Base-by-base conservation (phyloP, 2,797 vertebrate species). In the Enteromius thamalakanensis region DNA sequence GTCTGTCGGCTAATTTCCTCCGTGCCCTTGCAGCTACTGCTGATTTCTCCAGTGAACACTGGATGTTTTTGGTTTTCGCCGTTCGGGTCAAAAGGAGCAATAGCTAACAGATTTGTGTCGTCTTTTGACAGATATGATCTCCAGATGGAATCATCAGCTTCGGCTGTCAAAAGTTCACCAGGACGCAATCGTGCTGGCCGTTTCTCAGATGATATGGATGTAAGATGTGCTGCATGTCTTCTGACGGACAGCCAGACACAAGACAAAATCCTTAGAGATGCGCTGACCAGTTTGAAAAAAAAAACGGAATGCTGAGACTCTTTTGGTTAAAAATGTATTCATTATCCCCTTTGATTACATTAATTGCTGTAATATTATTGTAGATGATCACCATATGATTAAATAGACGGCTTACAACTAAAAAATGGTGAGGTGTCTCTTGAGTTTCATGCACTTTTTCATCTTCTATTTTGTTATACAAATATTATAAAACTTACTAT, bases 1-100 rank as follows among this genome's bases (percentile, higher is more conserved):
- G 58, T 85, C 67, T 42, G 77, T 76, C 53, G 65, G 71, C 81
- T 85, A 84, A 84, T 85, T 85, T 88, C 80, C 85, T 86, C 60
- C 19, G 29, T 67, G 80, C 55, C 69, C 68, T 72, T 49, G 62
- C 75, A 82, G 80, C 80, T 85, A 85, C 74, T 69, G 64, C 80
- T 82, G 84, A 78, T 81, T 82, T 82, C 84, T 85, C 75, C 75
- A 85, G 49, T 53, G 84, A 85, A 55, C 32, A 15, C 72, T 69
- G 71, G 64, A 70, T 81, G 62, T 82, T 82, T 74, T 82, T 60
- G 49, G 49, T 76, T 86, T 64, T 79, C 37, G 29, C 70, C 40
- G 1, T 60, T 76, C n/a, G 47, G 47, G 70, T 74, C 45, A 79
- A 17, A 74, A 34, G 55, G 53, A 78, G 79, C 69, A 51, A 74